Evolutionary conservation across 2,113 vertebrate species (phyloP).

Genomic region (Cromileptes altivelis): DNA sequence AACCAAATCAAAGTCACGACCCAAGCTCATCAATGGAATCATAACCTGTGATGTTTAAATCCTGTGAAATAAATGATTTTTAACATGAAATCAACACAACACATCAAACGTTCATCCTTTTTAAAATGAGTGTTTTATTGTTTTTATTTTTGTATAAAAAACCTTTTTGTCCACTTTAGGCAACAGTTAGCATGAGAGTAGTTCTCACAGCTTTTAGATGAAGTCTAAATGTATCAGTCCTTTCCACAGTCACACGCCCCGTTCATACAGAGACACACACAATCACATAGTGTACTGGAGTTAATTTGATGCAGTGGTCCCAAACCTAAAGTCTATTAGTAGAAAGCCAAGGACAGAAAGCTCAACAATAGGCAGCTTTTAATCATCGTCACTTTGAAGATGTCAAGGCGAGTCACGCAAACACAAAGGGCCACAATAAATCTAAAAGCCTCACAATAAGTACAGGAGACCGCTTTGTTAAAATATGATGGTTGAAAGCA

Average conservation of each 20-base stretch:
- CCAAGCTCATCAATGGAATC: not conserved
- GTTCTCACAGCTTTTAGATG: conserved; percentile 76
- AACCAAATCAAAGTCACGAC: not conserved
- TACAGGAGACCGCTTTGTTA: conserved; percentile 45
- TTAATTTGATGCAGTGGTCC: conserved; percentile 76
- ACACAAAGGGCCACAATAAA: conserved; percentile 57
- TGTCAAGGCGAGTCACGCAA: conserved; percentile 65
- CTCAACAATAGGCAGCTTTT: conserved; percentile 68
- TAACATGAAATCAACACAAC: not conserved
- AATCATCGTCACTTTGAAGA: conserved; percentile 66
- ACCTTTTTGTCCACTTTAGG: conserved; percentile 79
- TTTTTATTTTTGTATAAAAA: conserved; percentile 84
- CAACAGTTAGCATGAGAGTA: conserved; percentile 83
- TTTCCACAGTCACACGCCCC: conserved; percentile 56
- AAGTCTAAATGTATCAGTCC: conserved; percentile 70
- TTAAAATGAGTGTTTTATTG: conserved; percentile 79
- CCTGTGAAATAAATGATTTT: not conserved
- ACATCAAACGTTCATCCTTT: not conserved
- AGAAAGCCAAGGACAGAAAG: conserved; percentile 67
- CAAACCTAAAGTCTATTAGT: conserved; percentile 73
- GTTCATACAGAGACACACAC: conserved; percentile 66
- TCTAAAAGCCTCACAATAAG: conserved; percentile 55
- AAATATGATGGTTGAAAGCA: conserved; percentile 43
- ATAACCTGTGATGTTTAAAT: not conserved
- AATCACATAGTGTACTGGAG: conserved; percentile 70